Conservation (phyloP, 2,797 vertebrate species). For the Syngnathus acus region DNA sequence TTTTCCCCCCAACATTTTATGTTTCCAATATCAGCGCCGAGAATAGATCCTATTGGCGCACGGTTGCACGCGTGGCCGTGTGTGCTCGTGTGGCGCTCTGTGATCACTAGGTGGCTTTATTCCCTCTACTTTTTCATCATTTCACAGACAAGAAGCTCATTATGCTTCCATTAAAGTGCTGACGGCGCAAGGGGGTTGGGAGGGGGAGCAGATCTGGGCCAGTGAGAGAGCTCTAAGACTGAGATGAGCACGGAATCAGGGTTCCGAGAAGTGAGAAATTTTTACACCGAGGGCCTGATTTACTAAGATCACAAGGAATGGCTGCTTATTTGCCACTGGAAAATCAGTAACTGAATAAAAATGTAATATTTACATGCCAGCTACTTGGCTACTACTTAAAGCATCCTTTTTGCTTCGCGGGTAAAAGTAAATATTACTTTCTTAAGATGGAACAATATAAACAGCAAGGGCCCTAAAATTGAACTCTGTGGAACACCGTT, state of each 20-base stretch:
- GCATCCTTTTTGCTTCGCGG: too few species aligned
- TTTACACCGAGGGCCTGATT: background rate
- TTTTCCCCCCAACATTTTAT: background rate
- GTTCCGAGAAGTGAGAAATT: background rate
- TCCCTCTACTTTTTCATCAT: slow-evolving; percentile 36
- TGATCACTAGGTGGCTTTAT: slow-evolving; percentile 41
- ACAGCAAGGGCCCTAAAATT: too few species aligned
- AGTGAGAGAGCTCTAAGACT: slow-evolving; percentile 1
- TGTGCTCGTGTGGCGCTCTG: slow-evolving; percentile 22
- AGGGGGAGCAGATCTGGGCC: slow-evolving; percentile 14
- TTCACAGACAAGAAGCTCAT: slow-evolving; percentile 52
- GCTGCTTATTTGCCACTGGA: background rate
- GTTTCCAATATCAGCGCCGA: background rate
- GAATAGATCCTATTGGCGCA: slow-evolving; percentile 1
- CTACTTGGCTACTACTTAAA: background rate
- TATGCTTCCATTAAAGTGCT: slow-evolving; percentile 49
- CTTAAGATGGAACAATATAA: too few species aligned
- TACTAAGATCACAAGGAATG: background rate
- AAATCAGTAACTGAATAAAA: too few species aligned
- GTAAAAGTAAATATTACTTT: too few species aligned
- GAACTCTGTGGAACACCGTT: too few species aligned
- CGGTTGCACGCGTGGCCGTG: background rate
- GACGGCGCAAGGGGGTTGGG: slow-evolving; percentile 29
- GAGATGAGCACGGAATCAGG: slow-evolving; percentile 13
- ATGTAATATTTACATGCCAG: too few species aligned